Evolutionary conservation across 2,888 invertebrate genomes (phyloP).

Genomic region (Alcis repandata): DNA sequence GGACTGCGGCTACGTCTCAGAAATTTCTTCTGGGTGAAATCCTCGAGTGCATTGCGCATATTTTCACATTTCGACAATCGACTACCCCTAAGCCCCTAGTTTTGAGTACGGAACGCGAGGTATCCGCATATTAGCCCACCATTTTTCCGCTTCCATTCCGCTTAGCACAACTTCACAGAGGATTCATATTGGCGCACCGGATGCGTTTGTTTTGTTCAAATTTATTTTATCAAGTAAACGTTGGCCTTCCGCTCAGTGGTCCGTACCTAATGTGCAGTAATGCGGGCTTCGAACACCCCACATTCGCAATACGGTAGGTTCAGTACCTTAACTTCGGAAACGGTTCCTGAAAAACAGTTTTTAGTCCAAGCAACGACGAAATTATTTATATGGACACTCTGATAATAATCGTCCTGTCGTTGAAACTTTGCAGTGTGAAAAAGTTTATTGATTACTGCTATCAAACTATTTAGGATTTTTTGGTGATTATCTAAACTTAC

Average conservation of each 20-base stretch:
- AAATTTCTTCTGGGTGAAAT: constrained; percentile 21
- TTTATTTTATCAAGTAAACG: constrained; percentile 86
- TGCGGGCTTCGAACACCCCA: constrained; percentile 65
- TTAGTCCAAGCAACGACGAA: background rate
- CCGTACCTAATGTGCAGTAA: constrained; percentile 76
- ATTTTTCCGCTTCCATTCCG: constrained; percentile 84
- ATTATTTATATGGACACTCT: too few relatives aligned
- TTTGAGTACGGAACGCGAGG: constrained; percentile 66
- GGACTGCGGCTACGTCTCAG: constrained; percentile 20
- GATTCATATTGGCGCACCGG: constrained; percentile 82
- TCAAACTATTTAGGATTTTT: too few relatives aligned
- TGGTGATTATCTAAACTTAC: too few relatives aligned
- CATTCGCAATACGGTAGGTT: constrained; percentile 37
- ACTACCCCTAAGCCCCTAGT: constrained; percentile 33
- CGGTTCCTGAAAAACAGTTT: background rate
- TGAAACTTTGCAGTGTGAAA: too few relatives aligned
- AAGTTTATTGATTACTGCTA: too few relatives aligned
- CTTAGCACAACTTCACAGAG: constrained; percentile 84
- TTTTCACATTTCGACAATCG: constrained; percentile 47
- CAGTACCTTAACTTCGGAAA: constrained; percentile 24
- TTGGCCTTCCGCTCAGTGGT: constrained; percentile 79
- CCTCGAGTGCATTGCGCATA: constrained; percentile 44
- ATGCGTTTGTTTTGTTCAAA: constrained; percentile 85
- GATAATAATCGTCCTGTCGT: too few relatives aligned
- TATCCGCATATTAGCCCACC: constrained; percentile 82